Conservation (phyloP, 2,113 vertebrate genomes). For the Ibidorhyncha struthersii region DNA sequence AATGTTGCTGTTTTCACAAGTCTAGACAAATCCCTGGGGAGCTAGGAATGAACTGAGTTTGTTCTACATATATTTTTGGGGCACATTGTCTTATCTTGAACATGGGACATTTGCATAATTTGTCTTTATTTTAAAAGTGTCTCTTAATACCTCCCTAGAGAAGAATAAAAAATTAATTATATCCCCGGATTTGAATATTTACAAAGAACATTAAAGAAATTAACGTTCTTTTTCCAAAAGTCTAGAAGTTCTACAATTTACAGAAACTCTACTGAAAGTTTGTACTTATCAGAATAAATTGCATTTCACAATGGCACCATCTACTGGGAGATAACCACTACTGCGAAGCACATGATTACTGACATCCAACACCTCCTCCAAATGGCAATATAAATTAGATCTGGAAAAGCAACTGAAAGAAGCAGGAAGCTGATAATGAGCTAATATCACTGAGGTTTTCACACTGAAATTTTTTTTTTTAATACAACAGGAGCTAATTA, state of each 20-base stretch:
- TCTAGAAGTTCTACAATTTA: neutral
- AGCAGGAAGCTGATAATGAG: neutral
- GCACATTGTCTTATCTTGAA: neutral
- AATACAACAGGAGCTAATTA: neutral
- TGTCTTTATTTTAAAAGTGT: neutral
- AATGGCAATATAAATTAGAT: neutral
- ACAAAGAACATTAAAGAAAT: neutral
- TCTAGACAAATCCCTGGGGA: neutral
- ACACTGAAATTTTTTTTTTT: neutral
- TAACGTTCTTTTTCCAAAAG: neutral
- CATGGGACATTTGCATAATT: neutral
- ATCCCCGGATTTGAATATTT: neutral
- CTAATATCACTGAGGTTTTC: neutral
- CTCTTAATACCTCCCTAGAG: neutral
- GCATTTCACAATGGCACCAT: slow-evolving; percentile 68
- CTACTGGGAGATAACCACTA: slow-evolving; percentile 42
- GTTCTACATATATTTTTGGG: neutral
- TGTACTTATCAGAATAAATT: neutral
- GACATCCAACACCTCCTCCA: neutral
- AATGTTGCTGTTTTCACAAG: neutral
- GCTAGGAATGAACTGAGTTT: neutral
- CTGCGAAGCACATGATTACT: neutral
- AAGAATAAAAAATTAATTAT: neutral
- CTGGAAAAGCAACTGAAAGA: neutral
- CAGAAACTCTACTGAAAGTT: neutral